Evolutionary conservation across 2,888 invertebrate species (phyloP).

Genomic region (Xestia c-nigrum): DNA sequence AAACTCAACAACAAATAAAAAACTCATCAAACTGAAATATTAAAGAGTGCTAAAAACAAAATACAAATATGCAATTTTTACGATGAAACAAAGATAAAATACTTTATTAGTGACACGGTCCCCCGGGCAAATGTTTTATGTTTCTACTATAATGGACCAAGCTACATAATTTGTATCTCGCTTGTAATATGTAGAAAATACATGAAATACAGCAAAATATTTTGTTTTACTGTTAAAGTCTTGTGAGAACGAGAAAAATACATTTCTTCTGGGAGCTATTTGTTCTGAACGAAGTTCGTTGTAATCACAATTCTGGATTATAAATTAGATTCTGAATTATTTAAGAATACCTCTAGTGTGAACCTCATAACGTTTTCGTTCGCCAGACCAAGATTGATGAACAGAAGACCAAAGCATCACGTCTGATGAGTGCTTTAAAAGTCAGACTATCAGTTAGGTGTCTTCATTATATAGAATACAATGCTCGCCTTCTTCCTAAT

Average conservation of each 20-base stretch:
- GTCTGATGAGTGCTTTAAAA: not conserved
- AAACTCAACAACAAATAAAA: slow-evolving; percentile 49
- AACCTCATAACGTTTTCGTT: not conserved
- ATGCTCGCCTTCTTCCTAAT: too few species aligned
- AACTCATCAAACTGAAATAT: slow-evolving; percentile 50
- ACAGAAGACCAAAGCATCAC: not conserved
- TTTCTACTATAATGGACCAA: slow-evolving; percentile 40
- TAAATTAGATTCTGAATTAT: slow-evolving; percentile 26
- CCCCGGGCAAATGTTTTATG: slow-evolving; percentile 48
- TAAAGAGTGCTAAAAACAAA: slow-evolving; percentile 51
- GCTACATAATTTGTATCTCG: slow-evolving; percentile 45
- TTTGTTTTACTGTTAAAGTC: slow-evolving; percentile 33
- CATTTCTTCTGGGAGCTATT: slow-evolving; percentile 43
- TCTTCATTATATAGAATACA: not conserved
- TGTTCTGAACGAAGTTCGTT: slow-evolving; percentile 23
- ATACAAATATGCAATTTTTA: slow-evolving; percentile 60
- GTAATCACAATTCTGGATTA: slow-evolving; percentile 24
- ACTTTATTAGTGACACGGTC: slow-evolving; percentile 55
- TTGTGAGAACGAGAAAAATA: slow-evolving; percentile 11
- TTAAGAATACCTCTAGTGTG: not conserved
- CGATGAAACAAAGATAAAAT: slow-evolving; percentile 51
- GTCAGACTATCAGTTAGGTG: not conserved
- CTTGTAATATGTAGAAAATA: slow-evolving; percentile 45
- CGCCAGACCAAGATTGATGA: not conserved
- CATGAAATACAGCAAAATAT: slow-evolving; percentile 22